Evolutionary conservation across 1,140 invertebrate species (phyloP), one percentile per base, ranked within the genome.

Genomic region (Luehdorfia chinensis): DNA sequence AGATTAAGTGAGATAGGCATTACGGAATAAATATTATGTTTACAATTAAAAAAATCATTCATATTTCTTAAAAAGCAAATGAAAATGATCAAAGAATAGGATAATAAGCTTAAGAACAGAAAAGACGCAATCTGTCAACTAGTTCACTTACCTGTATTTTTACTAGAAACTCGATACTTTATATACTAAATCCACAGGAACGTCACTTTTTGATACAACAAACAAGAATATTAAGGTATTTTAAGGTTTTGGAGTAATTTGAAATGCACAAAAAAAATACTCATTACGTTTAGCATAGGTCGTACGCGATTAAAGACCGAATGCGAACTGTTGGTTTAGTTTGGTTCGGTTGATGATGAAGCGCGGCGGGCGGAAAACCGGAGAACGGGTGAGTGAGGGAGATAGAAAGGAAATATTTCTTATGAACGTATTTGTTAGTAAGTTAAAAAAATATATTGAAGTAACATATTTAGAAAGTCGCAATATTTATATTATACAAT

Each of bases 61-160:
- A n/a, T n/a, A n/a, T n/a, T n/a, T n/a, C n/a, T n/a, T n/a, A n/a
- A n/a, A n/a, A n/a, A n/a, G n/a, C n/a, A n/a, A n/a, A n/a, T n/a
- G n/a, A n/a, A n/a, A n/a, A n/a, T n/a, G n/a, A n/a, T n/a, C n/a
- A n/a, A n/a, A n/a, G n/a, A n/a, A n/a, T n/a, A n/a, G n/a, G n/a
- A n/a, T n/a, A n/a, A n/a, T n/a, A n/a, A 79, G 75, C 66, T 65
- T 54, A 37, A 27, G 79, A 75, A 75, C 63, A 55, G 54, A 75
- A 73, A 79, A 87, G 77, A 87, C 80, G 85, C 85, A 84, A 67
- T 78, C 78, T 84, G 84, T 81, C 84, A 85, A 78, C 63, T 71
- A 71, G 57, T 43, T 68, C 67, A 85, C 83, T 86, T 73, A 87
- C 85, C 83, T 85, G 56, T 73, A 77, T 84, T 81, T 79, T 75